Base-by-base conservation (phyloP, 2,888 invertebrate genomes). In the Dasypogon diadema region DNA sequence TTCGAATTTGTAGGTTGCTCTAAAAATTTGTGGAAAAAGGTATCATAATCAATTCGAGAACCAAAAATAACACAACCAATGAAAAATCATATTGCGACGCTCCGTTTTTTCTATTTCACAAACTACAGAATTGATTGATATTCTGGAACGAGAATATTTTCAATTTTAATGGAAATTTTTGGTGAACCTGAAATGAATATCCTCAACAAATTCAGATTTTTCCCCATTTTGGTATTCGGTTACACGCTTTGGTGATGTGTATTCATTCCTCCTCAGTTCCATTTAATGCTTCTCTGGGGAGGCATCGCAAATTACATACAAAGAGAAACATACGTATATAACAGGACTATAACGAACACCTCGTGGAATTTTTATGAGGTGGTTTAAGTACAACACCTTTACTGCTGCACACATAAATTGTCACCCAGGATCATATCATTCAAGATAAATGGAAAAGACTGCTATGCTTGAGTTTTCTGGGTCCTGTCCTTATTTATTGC, bases 361-460 rank as follows among this genome's bases (percentile, higher is more conserved):
- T 65, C 24, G 24, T 65, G 65, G 65, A 65, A 65, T 65, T 65
- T 65, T 65, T 65, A 65, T 65, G 46, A 65, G 65, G 46, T 65
- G 65, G 65, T 65, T 65, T 65, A 37, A 65, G 65, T 65, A 65
- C 65, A 65, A 65, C 65, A 65, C 65, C 65, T 65, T 65, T 65
- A 46, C 46, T 24, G 46, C 37, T 21, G 42, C 46, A 22, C 24
- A 48, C 65, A 65, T 65, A 65, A 46, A 65, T 65, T 65, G 65
- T 65, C 46, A 24, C 65, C 24, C 48, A 65, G 65, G 22, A 65
- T 46, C 42, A 65, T 65, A 65, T 65, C 65, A 65, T 65, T 65
- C 65, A 65, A 65, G 65, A 65, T 65, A 65, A 65, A 65, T 65
- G 65, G 48, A 65, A 65, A 65, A 46, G 65, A 65, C 65, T 65